A percentile compares a stretch with the other conserved stretches of the same genome.
Conservation (phyloP, 2,888 invertebrate genomes). For the Leptinotarsa juncta region DNA sequence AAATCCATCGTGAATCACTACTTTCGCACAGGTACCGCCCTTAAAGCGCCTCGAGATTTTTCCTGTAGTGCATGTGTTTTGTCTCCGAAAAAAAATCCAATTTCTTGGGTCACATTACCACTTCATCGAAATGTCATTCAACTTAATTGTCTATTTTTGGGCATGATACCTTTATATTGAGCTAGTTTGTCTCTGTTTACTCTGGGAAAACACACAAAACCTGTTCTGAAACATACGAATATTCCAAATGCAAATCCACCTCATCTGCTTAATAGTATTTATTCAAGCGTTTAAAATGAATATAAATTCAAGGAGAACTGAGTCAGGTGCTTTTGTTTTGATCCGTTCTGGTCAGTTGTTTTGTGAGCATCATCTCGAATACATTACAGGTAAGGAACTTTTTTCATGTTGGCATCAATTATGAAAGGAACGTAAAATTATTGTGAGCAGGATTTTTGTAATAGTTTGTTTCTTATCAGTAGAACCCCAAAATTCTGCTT, state of each 20-base stretch:
- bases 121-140: too few species aligned
- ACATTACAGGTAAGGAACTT: neutral
- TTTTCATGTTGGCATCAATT: neutral
- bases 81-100: too few species aligned
- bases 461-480: too few species aligned
- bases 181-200: neutral
- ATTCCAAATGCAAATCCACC: neutral
- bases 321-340: conserved; percentile 5
- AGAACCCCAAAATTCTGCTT: too few species aligned
- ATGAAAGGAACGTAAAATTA: neutral
- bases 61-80: too few species aligned
- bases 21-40: too few species aligned
- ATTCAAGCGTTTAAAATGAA: conserved; percentile 1
- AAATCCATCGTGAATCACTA: too few species aligned
- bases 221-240: neutral
- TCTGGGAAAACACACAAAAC: conserved; percentile 10
- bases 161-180: neutral
- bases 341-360: conserved; percentile 1
- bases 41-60: too few species aligned
- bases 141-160: too few species aligned
- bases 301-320: conserved; percentile 11
- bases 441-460: too few species aligned
- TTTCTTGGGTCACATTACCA: too few species aligned
- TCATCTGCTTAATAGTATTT: neutral
- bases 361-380: neutral